Evolutionary conservation across 2,113 vertebrate species (phyloP), one percentile per base, ranked within the genome.

Genomic region (Etheostoma spectabile): DNA sequence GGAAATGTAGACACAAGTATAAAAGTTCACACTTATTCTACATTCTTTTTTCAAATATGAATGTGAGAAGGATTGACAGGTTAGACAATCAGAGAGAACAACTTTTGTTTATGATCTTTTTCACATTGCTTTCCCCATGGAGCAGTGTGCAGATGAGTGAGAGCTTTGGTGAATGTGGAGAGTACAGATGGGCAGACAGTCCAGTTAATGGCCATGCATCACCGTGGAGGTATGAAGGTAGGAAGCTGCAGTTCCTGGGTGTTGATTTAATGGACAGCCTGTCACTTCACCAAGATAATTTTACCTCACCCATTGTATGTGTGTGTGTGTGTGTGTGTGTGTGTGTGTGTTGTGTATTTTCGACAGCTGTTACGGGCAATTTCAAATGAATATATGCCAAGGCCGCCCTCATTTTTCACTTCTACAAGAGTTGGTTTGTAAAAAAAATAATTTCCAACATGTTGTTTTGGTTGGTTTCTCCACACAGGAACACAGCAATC

Each of bases 181-280:
- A 19, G 55, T 70, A 81, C 74, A 80, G 87, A 51, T 45, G 76
- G 83, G 62, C 62, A 90, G 85, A 88, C 90, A 84, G 88, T 86
- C 86, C 83, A 74, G 89, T 80, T 92, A 88, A 91, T 85, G 86
- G 83, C 73, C 83, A 67, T 59, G 24, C 80, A 77, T 88, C 85
- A 75, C 66, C 68, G 59, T 74, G 30, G 67, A 33, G 76, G 61
- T 79, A 30, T 49, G 70, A 76, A 83, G 77, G 86, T 38, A 79
- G 64, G 33, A 72, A 86, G 82, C 56, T 74, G 79, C 63, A 52
- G 65, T 73, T 87, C 72, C 84, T 64, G 45, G 52, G 51, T 80
- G 85, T 89, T 88, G 90, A 90, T 88, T 89, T 90, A 89, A 86
- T 81, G 84, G 88, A 89, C 87, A 86, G 68, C 72, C 83, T 88